These are phyloP conservation scores for Sapajus apella DNA, from an alignment of 2,113 vertebrate species.

Conservation along the genomic window DNA sequence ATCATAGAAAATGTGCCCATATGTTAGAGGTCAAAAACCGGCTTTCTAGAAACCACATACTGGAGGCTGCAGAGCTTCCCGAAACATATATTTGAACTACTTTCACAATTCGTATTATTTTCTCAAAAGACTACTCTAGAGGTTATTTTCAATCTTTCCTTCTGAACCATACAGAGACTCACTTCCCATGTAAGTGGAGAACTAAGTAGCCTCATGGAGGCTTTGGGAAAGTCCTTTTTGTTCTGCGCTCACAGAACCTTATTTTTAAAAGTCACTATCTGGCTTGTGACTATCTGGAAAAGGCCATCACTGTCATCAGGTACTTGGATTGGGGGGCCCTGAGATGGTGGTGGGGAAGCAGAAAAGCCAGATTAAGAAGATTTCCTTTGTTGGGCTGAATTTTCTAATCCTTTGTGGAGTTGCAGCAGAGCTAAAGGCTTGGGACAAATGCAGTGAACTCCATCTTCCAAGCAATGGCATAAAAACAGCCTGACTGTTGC, in stretches of 20 bases:
- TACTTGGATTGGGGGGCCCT: not conserved
- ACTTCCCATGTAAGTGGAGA: conserved; percentile 58
- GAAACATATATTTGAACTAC: conserved; percentile 80
- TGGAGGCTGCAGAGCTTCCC: conserved; percentile 65
- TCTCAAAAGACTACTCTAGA: conserved; percentile 77
- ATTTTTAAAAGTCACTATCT: conserved; percentile 76
- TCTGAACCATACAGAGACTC: conserved; percentile 10
- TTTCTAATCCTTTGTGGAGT: conserved; percentile 57
- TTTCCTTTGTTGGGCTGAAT: conserved; percentile 40
- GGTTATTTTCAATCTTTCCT: conserved; percentile 45
- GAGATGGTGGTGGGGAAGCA: too few relatives aligned
- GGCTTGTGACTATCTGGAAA: conserved; percentile 78
- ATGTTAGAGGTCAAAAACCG: conserved; percentile 46
- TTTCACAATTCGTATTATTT: conserved; percentile 82
- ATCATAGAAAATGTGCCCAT: conserved; percentile 43
- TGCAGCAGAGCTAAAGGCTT: conserved; percentile 13
- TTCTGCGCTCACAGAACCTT: conserved; percentile 68
- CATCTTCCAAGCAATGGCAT: conserved; percentile 12
- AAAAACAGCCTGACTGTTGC: conserved; percentile 44
- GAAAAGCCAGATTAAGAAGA: not conserved
- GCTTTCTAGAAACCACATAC: conserved; percentile 63
- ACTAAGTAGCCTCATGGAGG: conserved; percentile 72
- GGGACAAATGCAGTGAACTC: conserved; percentile 39
- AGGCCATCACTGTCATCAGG: not conserved
- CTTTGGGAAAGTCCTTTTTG: conserved; percentile 75